These are phyloP conservation scores for Aplochiton taeniatus DNA, from an alignment of 2,797 vertebrate genomes.

Conservation along the genomic window DNA sequence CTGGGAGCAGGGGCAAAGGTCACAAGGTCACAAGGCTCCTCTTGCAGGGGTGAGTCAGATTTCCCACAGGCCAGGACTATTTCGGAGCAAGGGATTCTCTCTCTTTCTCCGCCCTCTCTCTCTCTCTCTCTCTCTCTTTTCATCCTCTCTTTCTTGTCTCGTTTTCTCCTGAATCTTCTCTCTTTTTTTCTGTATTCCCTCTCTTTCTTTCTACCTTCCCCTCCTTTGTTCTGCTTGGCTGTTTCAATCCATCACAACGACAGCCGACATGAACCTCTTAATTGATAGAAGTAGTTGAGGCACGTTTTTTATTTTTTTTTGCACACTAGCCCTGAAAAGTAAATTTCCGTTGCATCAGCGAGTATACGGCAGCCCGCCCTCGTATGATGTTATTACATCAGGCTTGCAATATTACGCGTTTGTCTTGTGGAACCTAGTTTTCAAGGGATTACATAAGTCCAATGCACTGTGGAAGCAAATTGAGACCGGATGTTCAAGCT, in stretches of 20 bases:
- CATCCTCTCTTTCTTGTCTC: too few species aligned
- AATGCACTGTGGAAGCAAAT: slow-evolving; percentile 37
- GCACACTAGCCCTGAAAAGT: slow-evolving; percentile 53
- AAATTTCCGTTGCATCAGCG: slow-evolving; percentile 63
- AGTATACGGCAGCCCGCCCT: slow-evolving; percentile 55
- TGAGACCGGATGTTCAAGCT: slow-evolving; percentile 33
- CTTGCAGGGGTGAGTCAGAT: slow-evolving; percentile 54
- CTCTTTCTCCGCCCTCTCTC: background rate
- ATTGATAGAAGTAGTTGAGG: background rate
- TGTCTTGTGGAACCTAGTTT: slow-evolving; percentile 41
- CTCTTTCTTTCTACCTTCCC: too few species aligned
- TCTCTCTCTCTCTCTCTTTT: too few species aligned
- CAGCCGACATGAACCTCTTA: slow-evolving; percentile 28
- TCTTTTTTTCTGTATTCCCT: too few species aligned
- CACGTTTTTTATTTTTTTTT: slow-evolving; percentile 9
- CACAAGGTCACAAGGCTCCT: slow-evolving; percentile 48
- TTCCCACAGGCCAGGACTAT: slow-evolving; percentile 54
- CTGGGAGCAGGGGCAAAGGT: slow-evolving; percentile 45
- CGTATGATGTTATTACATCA: slow-evolving; percentile 68
- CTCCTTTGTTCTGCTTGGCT: too few species aligned
- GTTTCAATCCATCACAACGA: slow-evolving; percentile 45
- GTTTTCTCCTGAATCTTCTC: too few species aligned
- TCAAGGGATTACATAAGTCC: slow-evolving; percentile 50
- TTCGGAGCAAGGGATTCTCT: slow-evolving; percentile 60
- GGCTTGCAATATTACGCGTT: slow-evolving; percentile 56